Conservation (phyloP, 2,113 vertebrate genomes). For the Bubo bubo region DNA sequence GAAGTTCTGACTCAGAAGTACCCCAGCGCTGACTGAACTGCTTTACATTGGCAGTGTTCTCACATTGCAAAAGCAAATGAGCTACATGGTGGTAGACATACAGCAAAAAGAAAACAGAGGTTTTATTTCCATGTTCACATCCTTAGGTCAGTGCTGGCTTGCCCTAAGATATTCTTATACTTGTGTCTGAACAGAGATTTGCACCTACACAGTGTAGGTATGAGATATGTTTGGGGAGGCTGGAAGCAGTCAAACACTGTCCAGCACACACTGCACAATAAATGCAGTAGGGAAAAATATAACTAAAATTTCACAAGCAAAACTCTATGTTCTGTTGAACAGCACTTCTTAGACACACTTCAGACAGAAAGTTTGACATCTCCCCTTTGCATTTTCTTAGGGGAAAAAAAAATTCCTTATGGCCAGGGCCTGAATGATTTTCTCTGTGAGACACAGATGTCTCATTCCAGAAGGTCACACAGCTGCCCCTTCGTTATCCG, state of each 20-base stretch:
- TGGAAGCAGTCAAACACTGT: neutral
- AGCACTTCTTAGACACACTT: neutral
- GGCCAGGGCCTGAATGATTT: neutral
- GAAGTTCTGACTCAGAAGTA: neutral
- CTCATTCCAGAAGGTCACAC: neutral
- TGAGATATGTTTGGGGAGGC: neutral
- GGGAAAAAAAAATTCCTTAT: accelerated
- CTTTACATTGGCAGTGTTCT: neutral
- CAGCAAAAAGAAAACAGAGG: neutral
- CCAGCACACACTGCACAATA: neutral
- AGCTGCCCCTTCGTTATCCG: neutral
- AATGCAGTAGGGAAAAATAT: neutral
- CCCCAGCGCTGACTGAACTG: accelerated
- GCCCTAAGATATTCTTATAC: neutral
- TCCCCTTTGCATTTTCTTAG: neutral
- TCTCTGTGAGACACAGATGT: neutral
- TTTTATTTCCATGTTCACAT: neutral
- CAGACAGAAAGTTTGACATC: neutral
- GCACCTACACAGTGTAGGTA: neutral
- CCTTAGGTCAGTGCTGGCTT: neutral
- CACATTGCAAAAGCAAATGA: neutral
- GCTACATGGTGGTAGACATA: neutral
- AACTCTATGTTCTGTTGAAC: neutral
- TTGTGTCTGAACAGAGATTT: neutral
- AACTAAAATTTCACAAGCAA: neutral